Evolutionary conservation across 2,113 vertebrate genomes (phyloP), one percentile per base, ranked within the genome.

Genomic region (Tyrannus savana): DNA sequence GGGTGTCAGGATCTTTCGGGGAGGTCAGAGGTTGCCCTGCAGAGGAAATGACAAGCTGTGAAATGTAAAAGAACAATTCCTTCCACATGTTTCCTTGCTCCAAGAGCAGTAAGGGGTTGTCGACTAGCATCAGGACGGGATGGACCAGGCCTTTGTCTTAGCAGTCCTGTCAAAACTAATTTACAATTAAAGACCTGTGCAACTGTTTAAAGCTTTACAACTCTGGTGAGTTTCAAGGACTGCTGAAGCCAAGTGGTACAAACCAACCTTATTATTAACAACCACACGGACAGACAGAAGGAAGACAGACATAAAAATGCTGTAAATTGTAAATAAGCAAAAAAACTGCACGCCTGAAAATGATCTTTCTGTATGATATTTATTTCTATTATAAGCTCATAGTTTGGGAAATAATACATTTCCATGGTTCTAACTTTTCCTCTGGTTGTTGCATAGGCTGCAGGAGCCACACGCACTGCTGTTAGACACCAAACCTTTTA

Each of bases 31-130:
- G 99, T 99, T 98, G 98, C 97, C 96, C 98, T 97, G 97, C 97
- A 98, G 98, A 99, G 99, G 99, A 99, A 99, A 99, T 99, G 99
- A 99, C 99, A 99, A 99, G 99, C 99, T 99, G 99, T 99, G 99
- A 99, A 99, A 99, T 98, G 99, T 99, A 99, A 99, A 99, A 99
- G 99, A 99, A 98, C 99, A 99, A 99, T 99, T 99, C 98, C 98
- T 99, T 99, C 99, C 99, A 99, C 99, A 99, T 99, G 99, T 99
- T 99, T 92, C 97, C 96, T 97, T 95, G 96, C 98, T 98, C 97
- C 96, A 88, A 98, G 98, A 99, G 98, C 98, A 97, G 98, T 96
- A 97, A 98, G 97, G 97, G 98, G 98, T 96, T 99, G 98, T 99
- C 98, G 98, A 98, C 97, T 96, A 97, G 97, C 98, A 98, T 99